A percentile compares a stretch with the other conserved stretches of the same genome.
These are phyloP conservation scores for Notocelia uddmanniana DNA, from an alignment of 2,888 invertebrate species.

Conservation along the genomic window DNA sequence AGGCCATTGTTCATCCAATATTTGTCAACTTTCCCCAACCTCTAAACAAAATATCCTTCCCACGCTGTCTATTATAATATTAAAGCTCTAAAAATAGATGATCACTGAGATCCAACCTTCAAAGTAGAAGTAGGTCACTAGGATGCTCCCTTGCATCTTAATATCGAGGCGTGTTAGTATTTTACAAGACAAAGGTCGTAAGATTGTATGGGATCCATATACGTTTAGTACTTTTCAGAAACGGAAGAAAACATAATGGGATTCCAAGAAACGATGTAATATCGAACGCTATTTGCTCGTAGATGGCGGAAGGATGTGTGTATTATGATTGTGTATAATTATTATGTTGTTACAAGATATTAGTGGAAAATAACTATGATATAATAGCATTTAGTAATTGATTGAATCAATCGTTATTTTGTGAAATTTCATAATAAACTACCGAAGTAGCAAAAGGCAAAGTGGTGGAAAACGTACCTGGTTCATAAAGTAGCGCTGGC, in stretches of 20 bases:
- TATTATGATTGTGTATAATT: no score
- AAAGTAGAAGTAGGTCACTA: constrained; percentile 52
- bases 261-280: constrained; percentile 14
- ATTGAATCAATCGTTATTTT: no score
- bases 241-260: not conserved
- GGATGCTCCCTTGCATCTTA: constrained; percentile 43
- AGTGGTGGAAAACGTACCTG: no score
- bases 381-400: not conserved
- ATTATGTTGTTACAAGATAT: no score
- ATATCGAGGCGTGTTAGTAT: constrained; percentile 19
- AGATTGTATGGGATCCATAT: not conserved
- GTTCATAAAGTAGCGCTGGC: no score
- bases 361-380: not conserved
- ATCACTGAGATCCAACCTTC: constrained; percentile 49
- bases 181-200: not conserved
- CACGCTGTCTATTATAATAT: constrained; percentile 24
- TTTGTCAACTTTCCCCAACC: not conserved
- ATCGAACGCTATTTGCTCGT: not conserved
- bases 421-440: no score
- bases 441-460: no score
- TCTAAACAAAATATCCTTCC: constrained; percentile 15
- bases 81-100: constrained; percentile 49
- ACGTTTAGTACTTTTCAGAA: not conserved
- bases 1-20: not conserved
- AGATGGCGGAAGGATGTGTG: not conserved